These are phyloP conservation scores for Tubulanus polymorphus DNA, from an alignment of 2,888 invertebrate genomes.

Conservation along the genomic window DNA sequence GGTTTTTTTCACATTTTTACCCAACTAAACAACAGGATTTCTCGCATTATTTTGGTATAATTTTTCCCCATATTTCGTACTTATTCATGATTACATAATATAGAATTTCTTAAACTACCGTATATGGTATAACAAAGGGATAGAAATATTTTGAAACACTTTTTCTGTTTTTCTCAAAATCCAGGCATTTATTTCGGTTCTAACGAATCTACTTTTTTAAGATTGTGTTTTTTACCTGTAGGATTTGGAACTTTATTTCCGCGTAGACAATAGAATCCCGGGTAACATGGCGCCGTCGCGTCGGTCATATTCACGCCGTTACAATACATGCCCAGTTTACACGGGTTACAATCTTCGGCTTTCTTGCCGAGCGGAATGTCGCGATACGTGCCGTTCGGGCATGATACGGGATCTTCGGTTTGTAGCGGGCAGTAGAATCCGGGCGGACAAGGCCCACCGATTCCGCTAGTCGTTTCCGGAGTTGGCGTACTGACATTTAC, in stretches of 20 bases:
- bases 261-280: conserved; percentile 42
- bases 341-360: conserved; percentile 33
- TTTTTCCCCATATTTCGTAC: too few species aligned
- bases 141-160: too few species aligned
- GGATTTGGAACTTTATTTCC: conserved; percentile 41
- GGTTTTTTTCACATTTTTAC: too few species aligned
- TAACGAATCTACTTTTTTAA: too few species aligned
- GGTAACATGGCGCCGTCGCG: conserved; percentile 36
- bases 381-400: conserved; percentile 44
- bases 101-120: too few species aligned
- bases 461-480: conserved; percentile 33
- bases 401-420: conserved; percentile 42
- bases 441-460: conserved; percentile 45
- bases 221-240: conserved; percentile 32
- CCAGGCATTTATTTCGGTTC: too few species aligned
- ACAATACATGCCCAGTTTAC: conserved; percentile 43
- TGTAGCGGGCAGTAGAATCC: conserved; percentile 43
- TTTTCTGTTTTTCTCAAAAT: too few species aligned
- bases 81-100: too few species aligned
- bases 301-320: conserved; percentile 33
- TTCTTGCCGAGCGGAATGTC: conserved; percentile 26
- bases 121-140: too few species aligned
- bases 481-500: conserved; percentile 40
- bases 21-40: too few species aligned
- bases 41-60: too few species aligned